phyloP scores from a whole-genome alignment of 1,140 invertebrate genomes.

The Euura saliciscinereae region DNA sequence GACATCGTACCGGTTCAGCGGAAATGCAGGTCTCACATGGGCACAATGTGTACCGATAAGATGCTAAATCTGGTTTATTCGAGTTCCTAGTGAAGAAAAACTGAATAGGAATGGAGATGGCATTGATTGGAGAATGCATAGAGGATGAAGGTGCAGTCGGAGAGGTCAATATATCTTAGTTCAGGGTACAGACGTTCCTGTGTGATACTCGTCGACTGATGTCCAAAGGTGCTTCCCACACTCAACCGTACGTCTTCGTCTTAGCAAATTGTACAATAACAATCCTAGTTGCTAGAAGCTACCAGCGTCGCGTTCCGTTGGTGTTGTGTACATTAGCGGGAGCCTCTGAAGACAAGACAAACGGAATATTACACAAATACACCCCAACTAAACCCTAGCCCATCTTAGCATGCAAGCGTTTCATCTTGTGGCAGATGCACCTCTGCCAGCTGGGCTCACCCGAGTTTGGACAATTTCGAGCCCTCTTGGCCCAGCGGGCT shows the following conservation, averaged over 20 bases:
- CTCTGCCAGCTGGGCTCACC: slow-evolving; percentile 42
- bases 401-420: slow-evolving; percentile 37
- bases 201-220: slow-evolving; percentile 53
- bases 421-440: slow-evolving; percentile 47
- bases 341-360: slow-evolving; percentile 61
- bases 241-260: slow-evolving; percentile 45
- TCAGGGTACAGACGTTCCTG: slow-evolving; percentile 28
- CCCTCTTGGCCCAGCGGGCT: slow-evolving; percentile 38
- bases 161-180: slow-evolving; percentile 14
- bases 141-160: not conserved
- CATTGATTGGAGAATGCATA: slow-evolving; percentile 1
- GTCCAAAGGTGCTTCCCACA: slow-evolving; percentile 59
- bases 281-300: slow-evolving; percentile 51
- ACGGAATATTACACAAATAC: slow-evolving; percentile 64
- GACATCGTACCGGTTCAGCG: slow-evolving; percentile 21
- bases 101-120: not conserved
- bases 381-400: slow-evolving; percentile 23
- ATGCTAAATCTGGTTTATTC: no score
- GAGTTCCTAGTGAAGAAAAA: not conserved
- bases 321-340: slow-evolving; percentile 60
- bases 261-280: slow-evolving; percentile 64
- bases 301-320: slow-evolving; percentile 39
- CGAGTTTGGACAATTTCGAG: slow-evolving; percentile 52
- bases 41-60: no score
- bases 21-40: no score